Evolutionary conservation across 2,113 vertebrate genomes (phyloP), one percentile per base, ranked within the genome.

Genomic region (Uria lomvia): DNA sequence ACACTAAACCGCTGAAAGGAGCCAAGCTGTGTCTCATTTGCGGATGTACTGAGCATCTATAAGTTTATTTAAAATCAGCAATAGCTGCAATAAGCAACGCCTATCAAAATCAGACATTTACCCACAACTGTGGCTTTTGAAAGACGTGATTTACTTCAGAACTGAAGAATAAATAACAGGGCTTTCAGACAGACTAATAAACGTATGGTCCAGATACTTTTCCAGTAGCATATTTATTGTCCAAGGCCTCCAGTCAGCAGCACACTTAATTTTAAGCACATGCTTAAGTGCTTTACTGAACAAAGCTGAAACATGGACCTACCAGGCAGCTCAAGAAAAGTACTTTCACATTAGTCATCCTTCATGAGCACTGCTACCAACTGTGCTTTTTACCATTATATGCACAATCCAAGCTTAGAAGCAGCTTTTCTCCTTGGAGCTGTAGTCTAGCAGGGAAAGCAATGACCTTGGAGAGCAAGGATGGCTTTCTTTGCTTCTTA

Each of bases 241-340:
- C 70, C 87, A 85, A 96, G 94, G 86, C 80, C 89, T 95, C 84
- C 83, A 96, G 91, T 96, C 94, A 97, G 94, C 84, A 91, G 91
- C 84, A 75, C 74, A 58, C 92, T 95, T 97, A 96, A 97, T 95
- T 95, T 95, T 95, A 97, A 97, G 96, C 96, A 97, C 84, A 95
- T 97, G 91, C 92, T 94, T 96, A 97, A 97, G 94, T 91, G 95
- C 86, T 96, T 78, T 81, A 71, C 52, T 72, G 88, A 95, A 94
- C 76, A 94, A 94, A 95, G 80, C 43, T 12, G 50, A 92, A 94
- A 94, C 11, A 56, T 42, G 76, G 94, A 95, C 88, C 95, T 79
- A 96, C 90, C 88, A 68, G 94, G 79, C 86, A 86, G 92, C 91
- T 94, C 73, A 81, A 78, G 86, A 52, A 75, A 91, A 87, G 70